phyloP scores from a whole-genome alignment of 1,140 invertebrate species.

The Magallana ariakensis region DNA sequence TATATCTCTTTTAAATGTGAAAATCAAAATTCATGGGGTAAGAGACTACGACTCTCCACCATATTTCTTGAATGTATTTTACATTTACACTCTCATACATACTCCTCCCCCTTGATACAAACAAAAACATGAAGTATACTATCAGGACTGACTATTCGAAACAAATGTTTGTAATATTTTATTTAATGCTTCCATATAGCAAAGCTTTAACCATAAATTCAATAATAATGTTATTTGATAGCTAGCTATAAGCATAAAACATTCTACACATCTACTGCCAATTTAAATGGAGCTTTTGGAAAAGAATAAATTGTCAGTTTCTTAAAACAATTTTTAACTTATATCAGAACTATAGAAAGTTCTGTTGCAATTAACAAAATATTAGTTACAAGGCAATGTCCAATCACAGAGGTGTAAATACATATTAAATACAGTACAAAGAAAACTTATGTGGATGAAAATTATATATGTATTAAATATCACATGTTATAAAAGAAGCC shows the following conservation, averaged over 20 bases:
- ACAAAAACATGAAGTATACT: too few species aligned
- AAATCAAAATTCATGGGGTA: too few species aligned
- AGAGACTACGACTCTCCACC: too few species aligned
- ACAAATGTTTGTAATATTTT: conserved; percentile 43
- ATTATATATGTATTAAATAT: conserved; percentile 10
- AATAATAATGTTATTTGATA: conserved; percentile 50
- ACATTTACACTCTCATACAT: too few species aligned
- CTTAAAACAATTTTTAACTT: not conserved
- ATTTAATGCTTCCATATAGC: conserved; percentile 57
- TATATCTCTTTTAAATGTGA: too few species aligned
- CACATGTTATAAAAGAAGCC: conserved; percentile 27
- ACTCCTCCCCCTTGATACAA: too few species aligned
- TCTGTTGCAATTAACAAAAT: not conserved
- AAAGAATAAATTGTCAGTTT: not conserved
- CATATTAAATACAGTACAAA: conserved; percentile 17
- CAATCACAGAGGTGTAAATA: conserved; percentile 17
- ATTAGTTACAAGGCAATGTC: conserved; percentile 8
- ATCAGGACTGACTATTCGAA: too few species aligned
- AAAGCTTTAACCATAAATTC: conserved; percentile 58
- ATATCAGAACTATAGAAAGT: not conserved
- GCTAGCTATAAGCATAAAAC: conserved; percentile 57
- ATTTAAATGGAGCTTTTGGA: not conserved
- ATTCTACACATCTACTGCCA: not conserved
- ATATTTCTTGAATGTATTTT: too few species aligned
- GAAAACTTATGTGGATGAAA: not conserved